phyloP scores from a whole-genome alignment of 1,140 invertebrate genomes.

The Hylaeus volcanicus region DNA sequence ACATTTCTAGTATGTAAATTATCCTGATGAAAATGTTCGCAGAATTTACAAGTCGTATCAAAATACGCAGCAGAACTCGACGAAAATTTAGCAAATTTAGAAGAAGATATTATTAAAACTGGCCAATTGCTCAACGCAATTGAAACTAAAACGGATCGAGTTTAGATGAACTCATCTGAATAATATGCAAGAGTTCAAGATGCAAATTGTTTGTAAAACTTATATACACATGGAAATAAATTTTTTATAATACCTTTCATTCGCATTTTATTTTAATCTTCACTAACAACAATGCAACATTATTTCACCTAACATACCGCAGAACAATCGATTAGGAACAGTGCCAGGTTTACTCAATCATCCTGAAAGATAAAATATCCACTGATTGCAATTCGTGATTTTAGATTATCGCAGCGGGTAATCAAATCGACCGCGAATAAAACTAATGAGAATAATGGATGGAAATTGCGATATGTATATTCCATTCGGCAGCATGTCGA shows the following conservation, averaged over 20 bases:
- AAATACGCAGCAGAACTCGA: not conserved
- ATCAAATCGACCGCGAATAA: constrained; percentile 21
- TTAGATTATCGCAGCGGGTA: constrained; percentile 31
- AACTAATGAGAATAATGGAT: constrained; percentile 19
- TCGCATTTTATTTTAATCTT: not conserved
- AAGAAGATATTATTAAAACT: not conserved
- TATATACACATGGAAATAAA: not conserved
- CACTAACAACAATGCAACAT: too few species aligned
- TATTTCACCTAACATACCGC: not conserved
- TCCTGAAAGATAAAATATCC: constrained; percentile 12
- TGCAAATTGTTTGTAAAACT: too few species aligned
- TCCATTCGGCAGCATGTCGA: not conserved
- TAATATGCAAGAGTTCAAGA: too few species aligned
- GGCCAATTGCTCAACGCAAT: constrained; percentile 17
- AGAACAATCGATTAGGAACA: not conserved
- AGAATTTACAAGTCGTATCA: constrained; percentile 21
- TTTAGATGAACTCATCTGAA: not conserved
- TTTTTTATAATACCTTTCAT: not conserved
- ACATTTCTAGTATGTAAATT: not conserved
- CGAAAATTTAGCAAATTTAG: constrained; percentile 18
- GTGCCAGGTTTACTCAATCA: not conserved
- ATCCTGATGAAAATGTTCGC: not conserved
- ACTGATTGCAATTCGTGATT: constrained; percentile 32
- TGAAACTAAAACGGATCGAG: not conserved
- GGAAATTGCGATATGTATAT: not conserved